phyloP scores from a whole-genome alignment of 1,140 invertebrate species.

The Acromyrmex echinatior region DNA sequence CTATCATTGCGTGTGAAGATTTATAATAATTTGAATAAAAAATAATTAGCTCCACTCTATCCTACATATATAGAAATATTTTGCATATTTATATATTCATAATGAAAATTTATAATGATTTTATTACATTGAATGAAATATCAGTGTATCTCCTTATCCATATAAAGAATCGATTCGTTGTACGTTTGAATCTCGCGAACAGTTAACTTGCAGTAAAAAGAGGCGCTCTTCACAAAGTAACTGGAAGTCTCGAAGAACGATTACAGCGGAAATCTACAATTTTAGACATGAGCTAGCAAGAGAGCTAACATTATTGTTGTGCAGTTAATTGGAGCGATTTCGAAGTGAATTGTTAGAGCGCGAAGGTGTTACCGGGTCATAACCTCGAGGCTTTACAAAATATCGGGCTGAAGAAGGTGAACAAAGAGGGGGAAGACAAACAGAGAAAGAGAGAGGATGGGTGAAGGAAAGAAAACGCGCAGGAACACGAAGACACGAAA shows the following conservation, averaged over 20 bases:
- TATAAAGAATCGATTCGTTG: not conserved
- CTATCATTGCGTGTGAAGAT: no score
- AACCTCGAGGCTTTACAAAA: conserved; percentile 56
- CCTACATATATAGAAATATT: not conserved
- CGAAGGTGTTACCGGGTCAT: conserved; percentile 69
- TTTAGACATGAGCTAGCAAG: conserved; percentile 27
- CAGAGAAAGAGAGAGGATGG: not conserved
- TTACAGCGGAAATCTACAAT: conserved; percentile 40
- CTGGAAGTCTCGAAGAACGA: not conserved
- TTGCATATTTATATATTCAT: not conserved
- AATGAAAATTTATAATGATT: not conserved
- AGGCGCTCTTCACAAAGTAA: not conserved
- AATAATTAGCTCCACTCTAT: no score
- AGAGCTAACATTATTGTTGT: conserved; percentile 30
- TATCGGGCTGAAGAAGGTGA: not conserved
- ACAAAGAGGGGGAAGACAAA: conserved; percentile 33
- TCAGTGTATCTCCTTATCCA: not conserved
- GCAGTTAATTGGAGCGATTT: conserved; percentile 54
- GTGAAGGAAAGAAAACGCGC: not conserved
- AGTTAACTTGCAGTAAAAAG: not conserved
- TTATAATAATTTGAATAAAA: no score
- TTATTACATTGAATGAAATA: not conserved
- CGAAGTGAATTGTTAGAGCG: conserved; percentile 68
- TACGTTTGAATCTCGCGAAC: not conserved
- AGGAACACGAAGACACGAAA: conserved; percentile 45